These are phyloP conservation scores for Pseudomugil tenellus DNA, from an alignment of 2,797 vertebrate genomes.

Conservation along the genomic window DNA sequence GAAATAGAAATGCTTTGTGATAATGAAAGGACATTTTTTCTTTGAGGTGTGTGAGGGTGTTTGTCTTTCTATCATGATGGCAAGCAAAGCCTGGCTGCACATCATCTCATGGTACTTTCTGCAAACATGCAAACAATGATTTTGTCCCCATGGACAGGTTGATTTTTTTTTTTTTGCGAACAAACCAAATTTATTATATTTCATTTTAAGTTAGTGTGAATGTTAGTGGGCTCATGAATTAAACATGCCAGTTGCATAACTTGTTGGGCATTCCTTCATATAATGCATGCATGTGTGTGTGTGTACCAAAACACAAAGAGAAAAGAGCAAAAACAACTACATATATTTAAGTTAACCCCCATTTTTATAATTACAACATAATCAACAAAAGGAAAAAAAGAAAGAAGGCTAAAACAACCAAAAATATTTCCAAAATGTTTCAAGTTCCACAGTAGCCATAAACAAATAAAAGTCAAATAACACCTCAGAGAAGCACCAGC, in stretches of 20 bases:
- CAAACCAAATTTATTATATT: no score
- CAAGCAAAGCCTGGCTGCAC: no score
- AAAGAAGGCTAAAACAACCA: constrained; percentile 72
- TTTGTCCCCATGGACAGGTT: no score
- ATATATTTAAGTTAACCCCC: constrained; percentile 84
- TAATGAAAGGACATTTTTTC: not conserved
- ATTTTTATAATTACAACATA: constrained; percentile 81
- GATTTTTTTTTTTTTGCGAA: no score
- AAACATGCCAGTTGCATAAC: no score
- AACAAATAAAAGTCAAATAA: constrained; percentile 64
- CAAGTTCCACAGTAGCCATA: constrained; percentile 77
- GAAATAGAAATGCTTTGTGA: not conserved
- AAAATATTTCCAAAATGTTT: constrained; percentile 72
- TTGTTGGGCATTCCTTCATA: not conserved
- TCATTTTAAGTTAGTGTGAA: no score
- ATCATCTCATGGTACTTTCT: no score
- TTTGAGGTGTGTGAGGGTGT: not conserved
- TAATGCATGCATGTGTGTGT: not conserved
- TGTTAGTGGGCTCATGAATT: no score
- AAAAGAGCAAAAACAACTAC: constrained; percentile 78
- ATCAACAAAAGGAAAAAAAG: constrained; percentile 54
- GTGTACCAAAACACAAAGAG: constrained; percentile 55
- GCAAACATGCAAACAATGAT: no score
- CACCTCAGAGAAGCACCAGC: constrained; percentile 72
- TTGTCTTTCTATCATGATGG: no score